These are phyloP conservation scores for Phalacrocorax carbo DNA, from an alignment of 2,113 vertebrate genomes.

Conservation along the genomic window DNA sequence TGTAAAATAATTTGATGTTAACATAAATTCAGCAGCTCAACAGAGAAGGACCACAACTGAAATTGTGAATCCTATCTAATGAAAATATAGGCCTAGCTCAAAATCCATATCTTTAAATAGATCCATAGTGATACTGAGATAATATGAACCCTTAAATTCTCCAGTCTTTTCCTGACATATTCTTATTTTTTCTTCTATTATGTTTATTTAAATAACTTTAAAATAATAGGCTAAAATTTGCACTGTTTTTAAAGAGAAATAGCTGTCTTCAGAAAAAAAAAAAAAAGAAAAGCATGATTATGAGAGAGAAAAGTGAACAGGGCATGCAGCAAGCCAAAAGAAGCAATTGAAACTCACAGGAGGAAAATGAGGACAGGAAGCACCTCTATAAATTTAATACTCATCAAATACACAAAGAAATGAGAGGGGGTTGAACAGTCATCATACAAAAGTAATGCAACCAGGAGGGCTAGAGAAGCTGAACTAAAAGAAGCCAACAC, in stretches of 20 bases:
- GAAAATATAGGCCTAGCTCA: background rate
- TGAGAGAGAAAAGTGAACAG: background rate
- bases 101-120: background rate
- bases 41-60: background rate
- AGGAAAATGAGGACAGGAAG: background rate
- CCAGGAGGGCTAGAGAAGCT: background rate
- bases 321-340: background rate
- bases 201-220: background rate
- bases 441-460: background rate
- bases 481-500: background rate
- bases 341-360: background rate
- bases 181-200: background rate
- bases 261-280: background rate
- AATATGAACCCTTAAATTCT: background rate
- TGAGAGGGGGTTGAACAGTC: background rate
- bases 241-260: background rate
- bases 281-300: background rate
- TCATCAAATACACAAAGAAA: background rate
- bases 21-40: background rate
- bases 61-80: background rate
- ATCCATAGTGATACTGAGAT: background rate
- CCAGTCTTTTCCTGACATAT: background rate
- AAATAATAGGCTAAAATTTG: background rate
- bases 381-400: background rate
- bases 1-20: background rate